Evolutionary conservation across 2,888 invertebrate species (phyloP).

Genomic region (Scrobipalpa atriplicella): DNA sequence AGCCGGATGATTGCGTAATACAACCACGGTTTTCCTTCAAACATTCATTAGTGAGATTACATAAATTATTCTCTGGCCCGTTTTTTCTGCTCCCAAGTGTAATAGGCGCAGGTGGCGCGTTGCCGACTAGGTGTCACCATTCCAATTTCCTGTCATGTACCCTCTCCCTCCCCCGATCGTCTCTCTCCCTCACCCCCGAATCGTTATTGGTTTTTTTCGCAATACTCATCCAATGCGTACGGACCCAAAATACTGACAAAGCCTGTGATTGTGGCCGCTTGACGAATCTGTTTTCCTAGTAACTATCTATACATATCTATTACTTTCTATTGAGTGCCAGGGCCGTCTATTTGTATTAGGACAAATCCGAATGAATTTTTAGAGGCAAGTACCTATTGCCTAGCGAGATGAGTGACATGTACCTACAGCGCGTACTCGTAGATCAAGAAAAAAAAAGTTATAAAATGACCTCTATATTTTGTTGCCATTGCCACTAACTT

Average conservation of each 20-base stretch:
- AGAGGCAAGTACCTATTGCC: too few relatives aligned
- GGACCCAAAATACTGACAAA: constrained; percentile 17
- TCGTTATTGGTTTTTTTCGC: constrained; percentile 62
- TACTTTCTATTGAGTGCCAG: too few relatives aligned
- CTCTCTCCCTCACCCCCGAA: constrained; percentile 36
- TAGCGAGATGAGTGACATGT: too few relatives aligned
- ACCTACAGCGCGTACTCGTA: background rate
- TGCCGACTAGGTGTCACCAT: constrained; percentile 61
- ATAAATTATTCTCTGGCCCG: constrained; percentile 34
- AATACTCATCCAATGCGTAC: constrained; percentile 62
- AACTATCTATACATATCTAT: too few relatives aligned
- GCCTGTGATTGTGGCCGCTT: background rate
- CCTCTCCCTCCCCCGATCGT: constrained; percentile 31
- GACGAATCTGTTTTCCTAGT: constrained; percentile 14
- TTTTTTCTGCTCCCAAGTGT: constrained; percentile 49
- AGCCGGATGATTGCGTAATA: constrained; percentile 13
- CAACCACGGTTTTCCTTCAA: constrained; percentile 13
- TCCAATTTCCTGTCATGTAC: constrained; percentile 66
- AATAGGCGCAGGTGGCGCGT: constrained; percentile 56
- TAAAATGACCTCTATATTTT: too few relatives aligned
- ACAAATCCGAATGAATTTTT: too few relatives aligned
- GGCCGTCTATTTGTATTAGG: too few relatives aligned
- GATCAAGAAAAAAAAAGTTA: too few relatives aligned
- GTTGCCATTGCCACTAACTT: too few relatives aligned
- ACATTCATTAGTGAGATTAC: constrained; percentile 21